Conservation (phyloP, 2,113 vertebrate genomes). For the Phocoena phocoena region DNA sequence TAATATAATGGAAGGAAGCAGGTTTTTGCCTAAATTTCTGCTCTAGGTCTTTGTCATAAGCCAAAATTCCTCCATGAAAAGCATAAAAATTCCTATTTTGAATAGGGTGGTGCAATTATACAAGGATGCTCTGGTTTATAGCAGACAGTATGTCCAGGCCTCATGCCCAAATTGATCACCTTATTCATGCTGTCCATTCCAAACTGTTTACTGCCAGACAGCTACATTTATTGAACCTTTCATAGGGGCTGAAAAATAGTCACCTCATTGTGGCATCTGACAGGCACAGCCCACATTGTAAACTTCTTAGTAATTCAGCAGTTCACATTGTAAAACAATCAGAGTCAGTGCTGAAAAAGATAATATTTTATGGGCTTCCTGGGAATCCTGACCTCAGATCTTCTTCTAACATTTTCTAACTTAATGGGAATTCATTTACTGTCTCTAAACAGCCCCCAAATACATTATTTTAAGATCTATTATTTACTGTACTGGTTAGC, state of each 20-base stretch:
- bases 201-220: conserved; percentile 10
- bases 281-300: background rate
- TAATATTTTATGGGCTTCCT: conserved; percentile 50
- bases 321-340: conserved; percentile 54
- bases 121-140: background rate
- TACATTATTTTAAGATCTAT: conserved; percentile 80
- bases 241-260: conserved; percentile 4
- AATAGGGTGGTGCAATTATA: background rate
- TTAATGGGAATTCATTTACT: conserved; percentile 68
- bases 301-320: conserved; percentile 52
- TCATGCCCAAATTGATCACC: background rate
- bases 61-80: conserved; percentile 10
- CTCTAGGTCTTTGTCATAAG: background rate
- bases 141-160: background rate
- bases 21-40: background rate
- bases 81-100: background rate
- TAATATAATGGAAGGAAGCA: background rate
- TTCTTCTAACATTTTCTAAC: conserved; percentile 60
- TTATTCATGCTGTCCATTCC: background rate
- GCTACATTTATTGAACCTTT: conserved; percentile 33
- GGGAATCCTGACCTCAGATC: conserved; percentile 48
- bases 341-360: conserved; percentile 28
- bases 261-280: background rate
- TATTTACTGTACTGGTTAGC: conserved; percentile 78
- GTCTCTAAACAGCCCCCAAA: conserved; percentile 74